phyloP scores from a whole-genome alignment of 2,113 vertebrate genomes.

The Rhombomys opimus region DNA sequence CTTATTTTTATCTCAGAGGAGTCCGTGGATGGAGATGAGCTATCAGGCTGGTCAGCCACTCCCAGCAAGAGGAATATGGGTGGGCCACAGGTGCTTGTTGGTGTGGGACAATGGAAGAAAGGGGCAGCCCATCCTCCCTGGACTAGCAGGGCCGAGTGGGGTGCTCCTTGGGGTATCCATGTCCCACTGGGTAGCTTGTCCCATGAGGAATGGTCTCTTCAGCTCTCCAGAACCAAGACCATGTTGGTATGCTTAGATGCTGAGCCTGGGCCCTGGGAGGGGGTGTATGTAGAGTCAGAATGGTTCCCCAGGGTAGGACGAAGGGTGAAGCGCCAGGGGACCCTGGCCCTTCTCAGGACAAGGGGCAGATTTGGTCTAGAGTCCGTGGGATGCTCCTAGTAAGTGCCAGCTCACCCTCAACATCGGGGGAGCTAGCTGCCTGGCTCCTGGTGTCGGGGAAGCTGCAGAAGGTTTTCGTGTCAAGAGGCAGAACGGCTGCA shows the following conservation, averaged over 20 bases:
- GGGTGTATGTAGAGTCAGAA: not conserved
- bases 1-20: not conserved
- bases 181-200: not conserved
- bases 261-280: not conserved
- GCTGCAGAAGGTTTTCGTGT: slow-evolving; percentile 80
- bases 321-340: not conserved
- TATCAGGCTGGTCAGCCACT: too few species aligned
- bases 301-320: too few species aligned
- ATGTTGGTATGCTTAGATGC: not conserved
- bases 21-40: not conserved
- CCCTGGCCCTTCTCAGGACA: not conserved
- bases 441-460: slow-evolving; percentile 47
- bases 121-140: not conserved
- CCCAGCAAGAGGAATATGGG: not conserved
- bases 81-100: not conserved
- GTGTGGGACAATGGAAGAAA: not conserved
- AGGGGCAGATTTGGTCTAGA: not conserved
- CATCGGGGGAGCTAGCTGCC: slow-evolving; percentile 73
- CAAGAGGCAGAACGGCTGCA: slow-evolving; percentile 78
- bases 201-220: not conserved
- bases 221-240: not conserved
- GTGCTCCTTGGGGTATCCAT: not conserved
- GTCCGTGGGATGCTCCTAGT: not conserved
- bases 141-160: not conserved
- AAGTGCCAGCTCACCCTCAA: not conserved